Base-by-base conservation (phyloP, 2,797 vertebrate genomes). In the Amphiprion clarkii region DNA sequence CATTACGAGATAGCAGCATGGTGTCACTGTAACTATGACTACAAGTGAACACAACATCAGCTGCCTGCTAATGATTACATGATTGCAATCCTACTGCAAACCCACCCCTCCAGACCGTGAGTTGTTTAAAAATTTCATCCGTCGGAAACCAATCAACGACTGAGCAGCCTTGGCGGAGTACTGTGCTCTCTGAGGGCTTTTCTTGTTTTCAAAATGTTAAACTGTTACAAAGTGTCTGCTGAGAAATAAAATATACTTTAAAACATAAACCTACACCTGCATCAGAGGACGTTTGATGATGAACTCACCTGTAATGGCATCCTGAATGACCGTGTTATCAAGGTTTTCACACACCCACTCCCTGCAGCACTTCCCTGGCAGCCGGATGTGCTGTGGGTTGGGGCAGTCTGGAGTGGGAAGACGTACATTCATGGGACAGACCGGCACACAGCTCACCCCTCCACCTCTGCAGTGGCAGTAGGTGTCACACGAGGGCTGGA, bases 301-400 rank as follows among this genome's bases (percentile, higher is more conserved):
- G 17, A 19, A 4, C n/a, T 39, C 16, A 96, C 96, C 96, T 93
- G 92, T 85, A 63, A 94, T 90, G 23, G 90, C 92, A 3, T 95
- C 94, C 78, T 79, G 90, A 25, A 92, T 88, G 64, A 95, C 77
- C 0, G 81, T 92, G 91, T 85, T 90, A 67, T 91, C 80, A n/a
- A 88, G 87, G 85, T 90, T 92, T 74, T 97, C 95, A 2, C 98
- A 99, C 89, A 97, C 91, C 98, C 98, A 99, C 79, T 97, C 96
- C 0, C 94, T 96, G 83, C 98, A 99, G 94, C 98, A 99, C 81
- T 95, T 96, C 23, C 97, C 98, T 0, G 95, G 97, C 3, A 97
- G 77, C 39, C 94, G 92, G 10, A 98, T 60, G 0, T 87, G 92
- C 52, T 92, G 94, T 0, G 98, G 98, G 78, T 92, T 60, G 21